Percentiles rank a stretch among this genome's conserved stretches.
Conservation (phyloP, 2,113 vertebrate species). For the Rhipidura dahli region DNA sequence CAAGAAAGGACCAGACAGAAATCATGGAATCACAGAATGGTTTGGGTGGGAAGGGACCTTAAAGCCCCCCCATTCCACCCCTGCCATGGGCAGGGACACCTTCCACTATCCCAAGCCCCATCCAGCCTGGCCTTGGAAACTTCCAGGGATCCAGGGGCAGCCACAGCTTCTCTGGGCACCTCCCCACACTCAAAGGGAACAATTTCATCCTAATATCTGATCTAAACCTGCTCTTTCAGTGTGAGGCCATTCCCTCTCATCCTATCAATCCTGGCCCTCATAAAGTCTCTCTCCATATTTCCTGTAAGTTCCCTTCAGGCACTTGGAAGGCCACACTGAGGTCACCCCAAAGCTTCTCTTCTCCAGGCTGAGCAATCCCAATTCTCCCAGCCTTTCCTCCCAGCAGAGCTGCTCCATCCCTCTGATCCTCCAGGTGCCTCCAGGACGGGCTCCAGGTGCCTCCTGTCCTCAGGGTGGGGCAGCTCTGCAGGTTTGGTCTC, state of each 20-base stretch:
- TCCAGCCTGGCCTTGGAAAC: neutral
- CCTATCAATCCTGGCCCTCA: neutral
- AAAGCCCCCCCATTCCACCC: accelerated
- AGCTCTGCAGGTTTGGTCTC: neutral
- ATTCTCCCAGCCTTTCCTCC: too few species aligned
- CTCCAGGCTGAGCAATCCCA: neutral
- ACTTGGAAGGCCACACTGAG: accelerated
- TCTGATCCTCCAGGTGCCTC: neutral
- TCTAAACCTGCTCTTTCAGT: neutral
- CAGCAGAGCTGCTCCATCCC: neutral
- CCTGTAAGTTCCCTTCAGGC: neutral
- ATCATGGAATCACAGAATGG: neutral
- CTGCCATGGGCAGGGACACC: neutral
- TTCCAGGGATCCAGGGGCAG: neutral
- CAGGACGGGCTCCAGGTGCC: neutral
- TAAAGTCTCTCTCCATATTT: neutral
- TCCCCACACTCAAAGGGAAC: accelerated
- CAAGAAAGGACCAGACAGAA: neutral
- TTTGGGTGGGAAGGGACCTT: neutral
- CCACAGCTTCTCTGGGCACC: neutral
- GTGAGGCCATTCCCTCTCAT: neutral
- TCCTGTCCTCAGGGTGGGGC: neutral
- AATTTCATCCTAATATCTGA: neutral
- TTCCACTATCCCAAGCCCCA: accelerated
- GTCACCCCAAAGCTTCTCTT: neutral